A percentile compares a stretch with the other conserved stretches of the same genome.
These are phyloP conservation scores for Crenichthys baileyi DNA, from an alignment of 2,797 vertebrate genomes.

Conservation along the genomic window DNA sequence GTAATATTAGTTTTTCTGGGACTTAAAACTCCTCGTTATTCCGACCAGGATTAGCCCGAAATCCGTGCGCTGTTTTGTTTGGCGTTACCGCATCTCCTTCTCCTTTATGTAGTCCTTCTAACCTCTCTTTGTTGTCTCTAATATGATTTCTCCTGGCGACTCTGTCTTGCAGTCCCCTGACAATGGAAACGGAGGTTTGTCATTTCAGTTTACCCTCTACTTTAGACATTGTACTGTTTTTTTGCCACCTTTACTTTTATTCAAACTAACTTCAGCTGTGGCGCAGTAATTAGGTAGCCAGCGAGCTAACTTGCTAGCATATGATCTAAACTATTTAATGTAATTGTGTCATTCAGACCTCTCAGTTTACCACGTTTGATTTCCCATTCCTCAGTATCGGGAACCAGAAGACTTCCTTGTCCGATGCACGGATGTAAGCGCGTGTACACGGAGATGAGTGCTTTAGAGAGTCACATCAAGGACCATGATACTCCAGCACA, in stretches of 20 bases:
- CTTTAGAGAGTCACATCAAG: constrained; percentile 84
- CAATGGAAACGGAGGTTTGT: constrained; percentile 38
- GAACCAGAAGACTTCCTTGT: constrained; percentile 65
- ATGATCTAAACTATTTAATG: neutral
- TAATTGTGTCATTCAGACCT: neutral
- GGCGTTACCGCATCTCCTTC: neutral
- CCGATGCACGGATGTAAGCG: constrained; percentile 88
- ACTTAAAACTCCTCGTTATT: no score
- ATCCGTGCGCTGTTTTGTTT: no score
- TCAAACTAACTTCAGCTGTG: neutral
- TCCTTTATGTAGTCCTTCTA: neutral
- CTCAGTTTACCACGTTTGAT: neutral
- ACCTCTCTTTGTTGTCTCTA: neutral
- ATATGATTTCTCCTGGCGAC: constrained; percentile 9
- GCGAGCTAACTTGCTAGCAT: neutral
- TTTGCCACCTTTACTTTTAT: neutral
- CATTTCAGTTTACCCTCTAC: no score
- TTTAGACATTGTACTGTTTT: rapidly evolving
- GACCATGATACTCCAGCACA: constrained; percentile 88
- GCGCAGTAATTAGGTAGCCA: neutral
- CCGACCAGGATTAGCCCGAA: no score
- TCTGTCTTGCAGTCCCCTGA: neutral
- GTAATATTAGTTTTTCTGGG: no score
- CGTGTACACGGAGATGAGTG: constrained; percentile 80
- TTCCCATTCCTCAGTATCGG: constrained; percentile 14